Evolutionary conservation across 2,888 invertebrate genomes (phyloP), one percentile per base, ranked within the genome.

Genomic region (Homarus gammarus): DNA sequence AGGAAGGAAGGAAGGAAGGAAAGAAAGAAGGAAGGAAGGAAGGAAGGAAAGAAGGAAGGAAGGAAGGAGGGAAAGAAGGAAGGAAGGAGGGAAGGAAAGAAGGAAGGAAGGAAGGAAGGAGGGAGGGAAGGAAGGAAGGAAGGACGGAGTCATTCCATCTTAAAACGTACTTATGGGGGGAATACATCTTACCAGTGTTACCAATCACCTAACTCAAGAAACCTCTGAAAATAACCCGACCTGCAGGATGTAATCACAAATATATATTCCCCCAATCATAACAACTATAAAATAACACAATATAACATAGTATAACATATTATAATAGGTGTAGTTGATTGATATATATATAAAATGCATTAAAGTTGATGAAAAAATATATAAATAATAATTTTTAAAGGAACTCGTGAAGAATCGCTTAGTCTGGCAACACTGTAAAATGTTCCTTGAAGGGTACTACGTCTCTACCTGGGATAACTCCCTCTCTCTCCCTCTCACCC

Each of bases 381-480:
- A 22, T 36, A 44, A 75, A 75, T 6, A 44, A 44, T 8, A 12
- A 44, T 44, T 44, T 44, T n/a, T n/a, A n/a, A n/a, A n/a, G n/a
- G n/a, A n/a, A n/a, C n/a, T n/a, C n/a, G n/a, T n/a, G n/a, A n/a
- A n/a, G n/a, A n/a, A n/a, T 72, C 72, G 36, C 72, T 31, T 44
- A 22, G 22, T 78, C 78, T 49, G 49, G 51, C 78, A 78, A 78
- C 15, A 56, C 49, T 49, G 51, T 75, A 22, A 40, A 22, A 49
- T 18, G 44, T n/a, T 78, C 49, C 78, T 78, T 44, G 27, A 49
- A 78, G 78, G 51, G 51, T 44, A 78, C 31, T 78, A 51, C 78
- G 27, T 44, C 49, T 49, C 49, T 78, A 78, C 51, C 78, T 78
- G 78, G 78, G 78, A n/a, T 36, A 78, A 78, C 49, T 78, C 75